Evolutionary conservation across 2,797 vertebrate species (phyloP), one percentile per base, ranked within the genome.

Genomic region (Chrysocyon brachyurus): DNA sequence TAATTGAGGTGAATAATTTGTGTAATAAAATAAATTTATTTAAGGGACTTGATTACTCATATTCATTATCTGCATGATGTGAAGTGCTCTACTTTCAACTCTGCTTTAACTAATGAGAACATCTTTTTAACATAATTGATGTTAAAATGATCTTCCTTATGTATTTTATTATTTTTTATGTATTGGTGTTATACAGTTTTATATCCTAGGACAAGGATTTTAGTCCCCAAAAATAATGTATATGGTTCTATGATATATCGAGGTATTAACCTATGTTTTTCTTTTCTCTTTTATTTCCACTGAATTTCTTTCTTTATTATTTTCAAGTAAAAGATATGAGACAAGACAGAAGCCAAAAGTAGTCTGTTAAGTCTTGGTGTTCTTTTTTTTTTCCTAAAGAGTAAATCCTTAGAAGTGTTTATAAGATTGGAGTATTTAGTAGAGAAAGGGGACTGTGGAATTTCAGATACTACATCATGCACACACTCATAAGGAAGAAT

Each of bases 1-100:
- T 94, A 96, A 96, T 59, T 95, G 86, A 95, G 63, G 88, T 90
- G 88, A 90, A 90, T 85, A 82, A 87, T 96, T 85, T 96, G 46
- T 64, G 5, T 46, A 94, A 96, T 90, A 96, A 97, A 77, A 28
- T 77, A 90, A 93, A 93, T 96, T 94, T 94, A 96, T 96, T 96
- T 97, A 93, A 97, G 63, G 46, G 54, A 83, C 17, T 83, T 93
- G 91, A 94, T 96, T 94, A 91, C 78, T 46, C 57, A 75, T 87
- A 68, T 75, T 96, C 87, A 89, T 94, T 93, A 96, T 90, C 70
- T 96, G 24, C 54, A 54, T 22, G 15, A 92, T 95, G 31, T 92
- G 63, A 93, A 95, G 49, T 89, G 28, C 59, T 97, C 52, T 46
- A 56, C 63, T 94, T 96, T 91, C 68, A 87, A 90, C 49, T 95